These are phyloP conservation scores for Sesamia nonagrioides DNA, from an alignment of 1,140 invertebrate species.

Conservation along the genomic window DNA sequence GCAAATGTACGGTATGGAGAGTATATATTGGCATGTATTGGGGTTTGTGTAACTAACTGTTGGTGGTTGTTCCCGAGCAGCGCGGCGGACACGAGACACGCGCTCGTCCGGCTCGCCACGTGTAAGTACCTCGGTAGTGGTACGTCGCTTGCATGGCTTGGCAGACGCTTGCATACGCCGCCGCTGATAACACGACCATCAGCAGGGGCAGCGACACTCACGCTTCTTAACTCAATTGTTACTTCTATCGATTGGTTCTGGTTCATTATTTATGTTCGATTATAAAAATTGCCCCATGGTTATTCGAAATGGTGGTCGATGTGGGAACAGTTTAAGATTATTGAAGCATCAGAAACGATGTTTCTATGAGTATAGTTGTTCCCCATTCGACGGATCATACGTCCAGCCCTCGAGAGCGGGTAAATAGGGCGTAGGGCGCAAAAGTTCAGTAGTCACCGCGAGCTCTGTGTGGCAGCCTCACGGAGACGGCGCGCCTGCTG, in stretches of 20 bases:
- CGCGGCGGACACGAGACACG: conserved; percentile 90
- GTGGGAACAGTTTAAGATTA: conserved; percentile 16
- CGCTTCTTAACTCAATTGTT: conserved; percentile 39
- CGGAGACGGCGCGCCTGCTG: conserved; percentile 97
- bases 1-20: not conserved
- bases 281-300: conserved; percentile 12
- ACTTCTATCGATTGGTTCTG: conserved; percentile 37
- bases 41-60: conserved; percentile 64
- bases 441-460: conserved; percentile 59
- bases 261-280: conserved; percentile 30
- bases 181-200: not conserved
- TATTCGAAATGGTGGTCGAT: conserved; percentile 17
- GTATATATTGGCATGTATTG: conserved; percentile 45
- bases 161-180: conserved; percentile 28
- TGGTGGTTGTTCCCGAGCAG: conserved; percentile 75
- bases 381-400: conserved; percentile 21
- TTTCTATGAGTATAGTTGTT: not conserved
- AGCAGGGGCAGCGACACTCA: conserved; percentile 28
- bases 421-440: conserved; percentile 6
- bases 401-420: not conserved
- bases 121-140: conserved; percentile 94
- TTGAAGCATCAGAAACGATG: not conserved
- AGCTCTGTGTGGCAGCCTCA: conserved; percentile 91
- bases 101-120: conserved; percentile 93
- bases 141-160: conserved; percentile 60